phyloP scores from a whole-genome alignment of 2,113 vertebrate species.

The Gymnobelideus leadbeateri region DNA sequence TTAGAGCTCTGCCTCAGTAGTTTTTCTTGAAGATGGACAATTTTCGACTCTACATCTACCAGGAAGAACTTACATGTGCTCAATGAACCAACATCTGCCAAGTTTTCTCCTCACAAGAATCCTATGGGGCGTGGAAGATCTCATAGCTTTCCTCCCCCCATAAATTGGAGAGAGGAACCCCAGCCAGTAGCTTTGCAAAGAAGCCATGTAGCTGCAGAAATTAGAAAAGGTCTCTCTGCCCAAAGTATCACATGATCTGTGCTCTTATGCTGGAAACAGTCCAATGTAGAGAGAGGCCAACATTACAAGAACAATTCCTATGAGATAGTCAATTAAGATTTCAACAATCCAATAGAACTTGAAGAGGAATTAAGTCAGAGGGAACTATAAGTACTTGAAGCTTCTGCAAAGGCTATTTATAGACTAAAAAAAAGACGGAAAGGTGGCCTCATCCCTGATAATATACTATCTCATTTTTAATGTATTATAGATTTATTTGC shows the following conservation, averaged over 20 bases:
- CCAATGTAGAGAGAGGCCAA: background rate
- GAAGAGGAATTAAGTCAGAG: background rate
- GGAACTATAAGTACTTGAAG: background rate
- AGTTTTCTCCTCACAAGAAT: background rate
- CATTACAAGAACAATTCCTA: background rate
- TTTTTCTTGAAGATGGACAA: background rate
- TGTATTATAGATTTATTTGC: no score
- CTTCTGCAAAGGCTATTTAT: background rate
- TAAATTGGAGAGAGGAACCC: background rate
- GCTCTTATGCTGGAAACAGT: background rate
- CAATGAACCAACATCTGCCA: background rate
- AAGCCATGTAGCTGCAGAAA: background rate
- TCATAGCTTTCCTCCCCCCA: background rate
- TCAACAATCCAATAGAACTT: background rate
- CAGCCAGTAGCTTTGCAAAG: background rate
- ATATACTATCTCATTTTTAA: no score
- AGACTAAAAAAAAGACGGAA: background rate
- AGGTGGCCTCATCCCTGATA: background rate
- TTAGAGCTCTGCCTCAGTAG: background rate
- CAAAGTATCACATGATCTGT: background rate
- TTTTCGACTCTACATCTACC: background rate
- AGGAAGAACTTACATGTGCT: background rate
- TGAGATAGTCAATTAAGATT: background rate
- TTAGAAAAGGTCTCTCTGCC: background rate
- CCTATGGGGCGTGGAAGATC: background rate